phyloP scores from a whole-genome alignment of 2,888 invertebrate genomes.

The Philhelius pedissequus region DNA sequence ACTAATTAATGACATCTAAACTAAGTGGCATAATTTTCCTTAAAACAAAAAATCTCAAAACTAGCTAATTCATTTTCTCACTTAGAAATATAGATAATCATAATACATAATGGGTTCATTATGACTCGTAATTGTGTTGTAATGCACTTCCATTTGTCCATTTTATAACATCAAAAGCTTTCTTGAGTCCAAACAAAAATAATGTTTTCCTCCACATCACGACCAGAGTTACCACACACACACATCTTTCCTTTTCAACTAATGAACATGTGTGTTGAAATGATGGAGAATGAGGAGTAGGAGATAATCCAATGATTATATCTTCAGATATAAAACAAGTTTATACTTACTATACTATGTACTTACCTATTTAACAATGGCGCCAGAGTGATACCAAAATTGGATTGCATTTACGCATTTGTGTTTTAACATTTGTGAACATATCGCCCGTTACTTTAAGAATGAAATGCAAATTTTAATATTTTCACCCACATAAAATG shows the following conservation, averaged over 20 bases:
- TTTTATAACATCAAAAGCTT: conserved; percentile 54
- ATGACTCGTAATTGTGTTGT: conserved; percentile 43
- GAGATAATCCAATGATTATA: conserved; percentile 55
- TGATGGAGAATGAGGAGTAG: background rate
- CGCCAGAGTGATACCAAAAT: conserved; percentile 53
- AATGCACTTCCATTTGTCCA: conserved; percentile 56
- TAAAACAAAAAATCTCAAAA: background rate
- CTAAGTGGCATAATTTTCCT: background rate
- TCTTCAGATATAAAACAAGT: conserved; percentile 2
- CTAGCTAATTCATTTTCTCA: background rate
- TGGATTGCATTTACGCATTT: conserved; percentile 54
- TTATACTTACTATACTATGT: conserved; percentile 10
- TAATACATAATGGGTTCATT: conserved; percentile 41
- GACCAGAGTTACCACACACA: background rate
- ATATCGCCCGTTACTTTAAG: background rate
- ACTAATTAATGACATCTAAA: no score
- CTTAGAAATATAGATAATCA: conserved; percentile 6
- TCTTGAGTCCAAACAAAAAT: background rate
- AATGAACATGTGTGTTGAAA: conserved; percentile 18
- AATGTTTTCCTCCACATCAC: background rate
- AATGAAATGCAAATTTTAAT: conserved; percentile 50
- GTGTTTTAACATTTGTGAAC: background rate
- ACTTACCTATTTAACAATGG: conserved; percentile 31
- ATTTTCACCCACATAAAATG: background rate
- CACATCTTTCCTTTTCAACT: conserved; percentile 23